These are phyloP conservation scores for Orientallactaga bullata DNA, from an alignment of 2,113 vertebrate genomes.

Conservation along the genomic window DNA sequence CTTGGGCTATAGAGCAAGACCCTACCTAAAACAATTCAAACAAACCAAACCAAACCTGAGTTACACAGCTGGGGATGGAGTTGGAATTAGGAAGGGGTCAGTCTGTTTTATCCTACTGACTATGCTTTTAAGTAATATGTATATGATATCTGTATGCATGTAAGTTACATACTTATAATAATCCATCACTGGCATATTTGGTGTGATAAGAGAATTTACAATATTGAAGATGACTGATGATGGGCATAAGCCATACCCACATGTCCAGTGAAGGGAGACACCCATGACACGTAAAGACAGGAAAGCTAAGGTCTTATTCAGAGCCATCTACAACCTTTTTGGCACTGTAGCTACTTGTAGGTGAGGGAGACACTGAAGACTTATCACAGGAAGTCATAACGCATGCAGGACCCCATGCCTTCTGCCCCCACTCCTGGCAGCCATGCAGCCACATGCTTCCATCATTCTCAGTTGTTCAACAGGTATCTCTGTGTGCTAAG, in stretches of 20 bases:
- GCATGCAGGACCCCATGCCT: constrained; percentile 44
- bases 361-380: constrained; percentile 12
- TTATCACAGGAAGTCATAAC: background rate
- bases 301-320: background rate
- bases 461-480: background rate
- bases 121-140: background rate
- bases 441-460: constrained; percentile 65
- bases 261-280: background rate
- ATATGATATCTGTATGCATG: background rate
- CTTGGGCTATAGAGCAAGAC: too few species aligned
- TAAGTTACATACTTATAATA: background rate
- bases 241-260: background rate
- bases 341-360: constrained; percentile 35
- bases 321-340: background rate
- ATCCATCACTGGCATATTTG: background rate
- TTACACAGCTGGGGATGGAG: background rate
- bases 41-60: background rate
- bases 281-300: background rate
- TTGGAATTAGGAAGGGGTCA: background rate
- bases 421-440: constrained; percentile 13
- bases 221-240: background rate
- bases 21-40: too few species aligned
- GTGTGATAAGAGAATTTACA: constrained; percentile 23
- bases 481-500: constrained; percentile 53
- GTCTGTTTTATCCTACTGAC: background rate